These are phyloP conservation scores for Drosophila atripex DNA, from an alignment of 2,888 invertebrate species.

Conservation along the genomic window DNA sequence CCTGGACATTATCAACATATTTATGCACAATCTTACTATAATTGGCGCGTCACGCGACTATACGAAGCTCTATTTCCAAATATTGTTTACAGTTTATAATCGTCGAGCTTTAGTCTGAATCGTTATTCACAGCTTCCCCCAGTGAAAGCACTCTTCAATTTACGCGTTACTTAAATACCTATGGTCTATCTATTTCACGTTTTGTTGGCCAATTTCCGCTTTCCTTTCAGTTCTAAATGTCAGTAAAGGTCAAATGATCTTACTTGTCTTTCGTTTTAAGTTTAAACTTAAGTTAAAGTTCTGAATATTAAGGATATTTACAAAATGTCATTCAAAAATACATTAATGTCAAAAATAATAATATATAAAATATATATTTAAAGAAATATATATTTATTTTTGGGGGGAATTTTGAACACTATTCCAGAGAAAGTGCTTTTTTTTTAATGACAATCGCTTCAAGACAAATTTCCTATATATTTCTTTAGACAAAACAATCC, in stretches of 20 bases:
- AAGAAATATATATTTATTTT: too few relatives aligned
- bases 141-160: slow-evolving; percentile 25
- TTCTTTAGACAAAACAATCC: too few relatives aligned
- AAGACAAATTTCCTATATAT: too few relatives aligned
- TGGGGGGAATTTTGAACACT: too few relatives aligned
- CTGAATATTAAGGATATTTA: slow-evolving; percentile 10
- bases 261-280: slow-evolving; percentile 18
- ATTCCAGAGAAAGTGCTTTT: too few relatives aligned
- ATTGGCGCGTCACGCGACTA: slow-evolving; percentile 72
- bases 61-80: slow-evolving; percentile 1
- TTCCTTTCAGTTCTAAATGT: slow-evolving; percentile 31
- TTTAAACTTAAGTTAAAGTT: slow-evolving; percentile 14
- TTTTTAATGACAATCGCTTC: too few relatives aligned
- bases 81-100: slow-evolving; percentile 30
- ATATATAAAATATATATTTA: slow-evolving; percentile 25
- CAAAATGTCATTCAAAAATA: slow-evolving; percentile 43
- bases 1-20: slow-evolving; percentile 94
- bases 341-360: slow-evolving; percentile 20
- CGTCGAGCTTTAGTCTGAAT: slow-evolving; percentile 30
- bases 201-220: slow-evolving; percentile 27
- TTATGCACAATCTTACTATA: slow-evolving; percentile 90
- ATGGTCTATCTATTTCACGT: slow-evolving; percentile 32
- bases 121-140: slow-evolving; percentile 18
- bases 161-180: slow-evolving; percentile 34
- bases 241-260: slow-evolving; percentile 46